These are phyloP conservation scores for Plectropomus leopardus DNA, from an alignment of 2,113 vertebrate species.

Conservation along the genomic window DNA sequence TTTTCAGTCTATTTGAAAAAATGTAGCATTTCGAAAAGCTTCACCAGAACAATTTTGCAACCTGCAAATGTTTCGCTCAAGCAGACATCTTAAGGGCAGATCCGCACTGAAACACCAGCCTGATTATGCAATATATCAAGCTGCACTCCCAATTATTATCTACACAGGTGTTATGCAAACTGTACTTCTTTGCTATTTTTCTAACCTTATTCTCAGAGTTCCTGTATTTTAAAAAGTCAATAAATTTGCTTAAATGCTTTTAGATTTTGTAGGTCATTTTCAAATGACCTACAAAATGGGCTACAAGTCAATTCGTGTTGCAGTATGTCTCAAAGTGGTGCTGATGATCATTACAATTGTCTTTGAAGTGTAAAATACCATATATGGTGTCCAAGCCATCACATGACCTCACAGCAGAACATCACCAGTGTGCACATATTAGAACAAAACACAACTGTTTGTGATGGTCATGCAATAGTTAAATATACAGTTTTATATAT, in stretches of 20 bases:
- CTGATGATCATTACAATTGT: background rate
- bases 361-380: constrained; percentile 12
- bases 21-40: background rate
- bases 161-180: background rate
- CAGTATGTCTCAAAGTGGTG: background rate
- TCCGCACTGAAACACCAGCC: background rate
- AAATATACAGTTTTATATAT: too few species aligned
- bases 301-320: background rate
- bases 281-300: background rate
- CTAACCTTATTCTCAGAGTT: constrained; percentile 4
- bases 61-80: background rate
- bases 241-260: constrained; percentile 8
- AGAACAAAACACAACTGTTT: too few species aligned
- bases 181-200: background rate
- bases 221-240: constrained; percentile 3
- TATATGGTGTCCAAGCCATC: background rate
- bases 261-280: background rate
- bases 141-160: background rate
- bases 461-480: too few species aligned
- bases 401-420: background rate
- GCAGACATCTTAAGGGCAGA: too few species aligned
- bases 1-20: background rate
- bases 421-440: background rate
- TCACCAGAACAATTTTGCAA: background rate
- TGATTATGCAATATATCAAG: background rate